Evolutionary conservation across 2,888 invertebrate genomes (phyloP).

Genomic region (Dioctria linearis): DNA sequence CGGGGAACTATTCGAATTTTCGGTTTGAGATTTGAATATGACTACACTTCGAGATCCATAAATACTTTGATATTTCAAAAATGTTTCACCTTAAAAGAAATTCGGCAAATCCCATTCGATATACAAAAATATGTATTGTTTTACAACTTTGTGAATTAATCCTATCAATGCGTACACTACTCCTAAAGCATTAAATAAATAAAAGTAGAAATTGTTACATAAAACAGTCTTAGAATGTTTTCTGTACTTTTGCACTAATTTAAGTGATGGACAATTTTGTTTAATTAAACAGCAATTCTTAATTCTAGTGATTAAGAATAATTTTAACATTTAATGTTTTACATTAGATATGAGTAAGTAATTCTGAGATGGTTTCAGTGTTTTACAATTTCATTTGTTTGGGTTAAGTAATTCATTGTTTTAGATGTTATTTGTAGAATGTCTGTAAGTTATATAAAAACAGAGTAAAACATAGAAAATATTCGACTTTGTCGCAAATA

Average conservation of each 20-base stretch:
- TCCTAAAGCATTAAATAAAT: constrained; percentile 36
- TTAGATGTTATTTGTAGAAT: not conserved
- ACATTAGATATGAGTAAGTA: constrained; percentile 45
- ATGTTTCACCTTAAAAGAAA: not conserved
- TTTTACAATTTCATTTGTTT: constrained; percentile 7
- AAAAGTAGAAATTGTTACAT: constrained; percentile 37
- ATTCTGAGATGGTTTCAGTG: not conserved
- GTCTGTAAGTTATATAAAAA: not conserved
- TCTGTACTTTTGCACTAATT: constrained; percentile 40
- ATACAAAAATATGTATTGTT: constrained; percentile 48
- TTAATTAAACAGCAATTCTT: not conserved
- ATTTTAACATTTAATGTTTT: constrained; percentile 9
- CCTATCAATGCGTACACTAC: constrained; percentile 3
- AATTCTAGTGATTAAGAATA: constrained; percentile 20
- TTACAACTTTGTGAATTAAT: constrained; percentile 35
- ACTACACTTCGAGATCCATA: constrained; percentile 33
- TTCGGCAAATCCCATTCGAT: constrained; percentile 26
- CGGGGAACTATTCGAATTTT: too few species aligned
- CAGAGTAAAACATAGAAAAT: not conserved
- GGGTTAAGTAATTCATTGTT: constrained; percentile 20
- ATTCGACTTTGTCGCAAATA: constrained; percentile 10
- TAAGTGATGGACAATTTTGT: constrained; percentile 43
- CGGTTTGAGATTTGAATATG: not conserved
- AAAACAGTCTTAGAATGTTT: constrained; percentile 52
- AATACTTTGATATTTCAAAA: constrained; percentile 11